A percentile compares a stretch with the other conserved stretches of the same genome.
phyloP scores from a whole-genome alignment of 1,140 invertebrate genomes.

The Drosophila sproati region DNA sequence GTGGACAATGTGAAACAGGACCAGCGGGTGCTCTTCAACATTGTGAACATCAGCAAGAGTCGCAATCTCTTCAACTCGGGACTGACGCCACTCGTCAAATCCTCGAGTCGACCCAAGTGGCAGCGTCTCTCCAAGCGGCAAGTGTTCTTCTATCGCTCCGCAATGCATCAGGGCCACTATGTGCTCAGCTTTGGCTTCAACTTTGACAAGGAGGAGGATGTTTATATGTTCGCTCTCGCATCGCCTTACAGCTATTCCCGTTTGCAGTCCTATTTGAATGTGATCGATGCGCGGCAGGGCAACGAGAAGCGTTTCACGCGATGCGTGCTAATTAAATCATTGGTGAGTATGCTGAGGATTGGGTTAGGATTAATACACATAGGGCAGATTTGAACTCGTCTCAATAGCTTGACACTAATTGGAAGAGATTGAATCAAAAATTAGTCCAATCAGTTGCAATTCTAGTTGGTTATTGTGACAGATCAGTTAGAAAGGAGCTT shows the following conservation, averaged over 20 bases:
- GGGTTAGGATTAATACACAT: no score
- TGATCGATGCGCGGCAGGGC: slow-evolving; percentile 87
- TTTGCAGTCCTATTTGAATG: slow-evolving; percentile 93
- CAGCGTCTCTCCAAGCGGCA: slow-evolving; percentile 92
- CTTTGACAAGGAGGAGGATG: slow-evolving; percentile 96
- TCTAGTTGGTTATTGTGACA: no score
- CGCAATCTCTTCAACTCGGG: slow-evolving; percentile 94
- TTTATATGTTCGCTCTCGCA: slow-evolving; percentile 96
- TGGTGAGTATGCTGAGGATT: slow-evolving; percentile 48
- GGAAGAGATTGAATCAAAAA: no score
- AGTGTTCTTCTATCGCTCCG: slow-evolving; percentile 97
- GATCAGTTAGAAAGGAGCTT: no score
- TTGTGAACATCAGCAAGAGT: slow-evolving; percentile 98
- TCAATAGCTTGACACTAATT: no score
- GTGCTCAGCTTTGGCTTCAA: slow-evolving; percentile 97
- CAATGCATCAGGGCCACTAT: slow-evolving; percentile 95
- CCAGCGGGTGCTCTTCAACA: slow-evolving; percentile 98
- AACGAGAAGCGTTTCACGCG: slow-evolving; percentile 68
- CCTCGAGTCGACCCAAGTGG: slow-evolving; percentile 96
- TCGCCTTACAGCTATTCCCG: slow-evolving; percentile 97
- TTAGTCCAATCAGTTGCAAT: no score
- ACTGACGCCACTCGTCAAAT: slow-evolving; percentile 97
- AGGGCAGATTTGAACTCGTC: no score
- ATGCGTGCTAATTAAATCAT: slow-evolving; percentile 60
- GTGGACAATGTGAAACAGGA: slow-evolving; percentile 97